Percentiles rank a stretch among this genome's conserved stretches.
Conservation (phyloP, 2,113 vertebrate species). For the Alaudala cheleensis region DNA sequence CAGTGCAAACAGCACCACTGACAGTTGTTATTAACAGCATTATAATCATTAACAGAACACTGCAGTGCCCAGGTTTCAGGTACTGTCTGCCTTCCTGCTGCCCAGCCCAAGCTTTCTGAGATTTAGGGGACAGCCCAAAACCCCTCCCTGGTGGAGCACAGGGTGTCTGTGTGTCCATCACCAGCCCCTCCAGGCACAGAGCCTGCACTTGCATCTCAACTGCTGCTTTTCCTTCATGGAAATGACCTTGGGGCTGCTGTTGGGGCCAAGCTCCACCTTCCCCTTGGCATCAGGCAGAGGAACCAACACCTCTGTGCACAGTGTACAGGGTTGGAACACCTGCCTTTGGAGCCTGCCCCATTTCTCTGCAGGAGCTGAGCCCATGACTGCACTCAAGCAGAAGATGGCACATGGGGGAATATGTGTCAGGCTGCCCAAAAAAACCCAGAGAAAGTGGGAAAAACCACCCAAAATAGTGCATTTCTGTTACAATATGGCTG, state of each 20-base stretch:
- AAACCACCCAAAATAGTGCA: background rate
- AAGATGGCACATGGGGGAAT: background rate
- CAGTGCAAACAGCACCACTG: slow-evolving; percentile 19
- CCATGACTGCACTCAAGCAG: background rate
- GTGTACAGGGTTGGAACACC: rapidly evolving
- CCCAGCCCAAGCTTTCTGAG: background rate
- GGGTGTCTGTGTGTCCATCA: background rate
- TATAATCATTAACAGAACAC: slow-evolving; percentile 44
- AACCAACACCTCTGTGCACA: background rate
- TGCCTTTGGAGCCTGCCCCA: background rate
- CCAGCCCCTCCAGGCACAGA: background rate
- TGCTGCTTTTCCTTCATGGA: background rate
- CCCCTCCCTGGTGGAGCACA: rapidly evolving
- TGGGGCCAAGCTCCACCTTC: background rate
- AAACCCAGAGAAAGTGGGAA: background rate
- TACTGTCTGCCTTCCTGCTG: background rate
- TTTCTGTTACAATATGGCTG: background rate
- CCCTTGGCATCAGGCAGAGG: background rate
- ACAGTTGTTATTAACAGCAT: background rate
- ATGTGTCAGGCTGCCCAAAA: background rate
- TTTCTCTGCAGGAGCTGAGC: background rate
- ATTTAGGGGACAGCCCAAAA: background rate
- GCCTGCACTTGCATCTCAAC: background rate
- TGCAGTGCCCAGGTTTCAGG: background rate
- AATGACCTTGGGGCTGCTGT: background rate